These are phyloP conservation scores for Pygoscelis antarcticus DNA, from an alignment of 2,113 vertebrate genomes.

Conservation along the genomic window DNA sequence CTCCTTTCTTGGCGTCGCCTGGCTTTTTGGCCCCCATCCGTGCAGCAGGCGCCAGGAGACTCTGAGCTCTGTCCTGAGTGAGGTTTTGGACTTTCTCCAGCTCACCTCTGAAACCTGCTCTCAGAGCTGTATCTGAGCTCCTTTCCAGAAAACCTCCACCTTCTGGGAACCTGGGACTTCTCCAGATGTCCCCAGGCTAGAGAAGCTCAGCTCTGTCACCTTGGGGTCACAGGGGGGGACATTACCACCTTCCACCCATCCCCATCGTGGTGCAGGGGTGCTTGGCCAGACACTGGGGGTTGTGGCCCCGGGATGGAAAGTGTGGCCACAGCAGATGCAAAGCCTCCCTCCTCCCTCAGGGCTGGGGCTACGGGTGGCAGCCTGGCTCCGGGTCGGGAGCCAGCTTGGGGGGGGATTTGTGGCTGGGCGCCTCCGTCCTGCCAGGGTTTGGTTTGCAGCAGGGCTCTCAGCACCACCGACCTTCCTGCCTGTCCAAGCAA, in stretches of 20 bases:
- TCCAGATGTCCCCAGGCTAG: background rate
- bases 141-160: background rate
- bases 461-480: background rate
- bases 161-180: background rate
- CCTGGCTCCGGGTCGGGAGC: background rate
- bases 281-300: background rate
- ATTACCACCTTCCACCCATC: background rate
- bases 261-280: fast-evolving
- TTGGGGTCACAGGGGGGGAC: background rate
- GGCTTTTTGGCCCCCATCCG: background rate
- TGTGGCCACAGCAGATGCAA: background rate
- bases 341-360: background rate
- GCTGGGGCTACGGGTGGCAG: background rate
- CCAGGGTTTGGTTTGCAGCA: background rate
- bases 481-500: background rate
- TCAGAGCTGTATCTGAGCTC: background rate
- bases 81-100: conserved; percentile 17
- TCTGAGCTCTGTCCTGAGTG: background rate
- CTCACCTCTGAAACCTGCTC: background rate
- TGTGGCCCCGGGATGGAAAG: background rate
- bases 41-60: background rate
- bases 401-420: background rate
- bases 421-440: background rate
- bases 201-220: background rate
- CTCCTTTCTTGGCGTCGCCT: background rate